Conservation (phyloP, 1,140 invertebrate species). For the Eriosoma lanigerum region DNA sequence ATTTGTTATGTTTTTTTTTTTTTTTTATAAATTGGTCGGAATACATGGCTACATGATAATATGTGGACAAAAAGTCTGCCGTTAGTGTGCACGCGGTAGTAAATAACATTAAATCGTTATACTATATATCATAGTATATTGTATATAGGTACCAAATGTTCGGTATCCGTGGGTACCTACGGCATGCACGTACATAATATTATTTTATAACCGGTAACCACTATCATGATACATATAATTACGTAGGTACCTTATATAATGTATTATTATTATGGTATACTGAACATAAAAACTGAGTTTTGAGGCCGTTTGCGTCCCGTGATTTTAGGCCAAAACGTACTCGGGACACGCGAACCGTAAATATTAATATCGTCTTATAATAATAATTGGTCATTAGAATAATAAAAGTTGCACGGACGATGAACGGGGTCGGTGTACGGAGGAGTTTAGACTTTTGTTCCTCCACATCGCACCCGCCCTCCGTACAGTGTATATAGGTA, state of each 20-base stretch:
- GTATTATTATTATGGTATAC: background rate
- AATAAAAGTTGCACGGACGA: background rate
- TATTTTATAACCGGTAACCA: background rate
- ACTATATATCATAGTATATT: background rate
- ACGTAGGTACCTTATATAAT: no score
- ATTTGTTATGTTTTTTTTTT: no score
- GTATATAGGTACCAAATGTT: no score
- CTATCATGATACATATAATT: no score
- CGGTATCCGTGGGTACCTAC: background rate
- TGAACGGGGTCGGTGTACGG: no score
- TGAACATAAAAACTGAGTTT: background rate
- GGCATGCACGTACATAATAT: background rate
- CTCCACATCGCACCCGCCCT: background rate
- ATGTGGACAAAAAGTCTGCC: no score
- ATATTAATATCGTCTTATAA: conserved; percentile 36
- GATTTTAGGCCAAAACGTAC: background rate
- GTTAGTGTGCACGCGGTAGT: background rate
- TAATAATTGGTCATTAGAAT: conserved; percentile 12
- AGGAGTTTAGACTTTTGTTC: no score
- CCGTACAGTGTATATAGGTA: background rate
- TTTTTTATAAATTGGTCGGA: no score
- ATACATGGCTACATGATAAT: no score
- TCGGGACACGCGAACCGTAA: conserved; percentile 10
- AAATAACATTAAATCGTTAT: background rate
- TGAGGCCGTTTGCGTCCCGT: conserved; percentile 2